Evolutionary conservation across 2,797 vertebrate genomes (phyloP).

Genomic region (Cottoperca gobio): DNA sequence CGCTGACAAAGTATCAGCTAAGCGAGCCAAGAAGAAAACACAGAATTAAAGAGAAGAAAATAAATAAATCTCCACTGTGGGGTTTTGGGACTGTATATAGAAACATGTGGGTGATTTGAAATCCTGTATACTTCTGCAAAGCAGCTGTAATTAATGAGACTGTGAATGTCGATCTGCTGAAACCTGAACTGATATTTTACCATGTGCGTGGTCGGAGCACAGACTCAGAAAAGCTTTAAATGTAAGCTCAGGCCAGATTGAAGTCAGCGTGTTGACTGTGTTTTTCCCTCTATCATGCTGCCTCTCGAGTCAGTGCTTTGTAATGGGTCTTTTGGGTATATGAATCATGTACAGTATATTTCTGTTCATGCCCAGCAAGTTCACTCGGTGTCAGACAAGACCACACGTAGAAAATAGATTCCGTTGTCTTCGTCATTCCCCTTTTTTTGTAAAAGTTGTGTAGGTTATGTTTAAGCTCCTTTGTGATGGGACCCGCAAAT

Average conservation of each 20-base stretch:
- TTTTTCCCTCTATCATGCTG: conserved; percentile 2
- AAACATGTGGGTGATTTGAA: conserved; percentile 65
- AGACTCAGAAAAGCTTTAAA: conserved; percentile 5
- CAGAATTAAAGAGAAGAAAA: conserved; percentile 76
- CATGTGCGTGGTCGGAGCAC: conserved; percentile 1
- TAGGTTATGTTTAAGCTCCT: conserved; percentile 3
- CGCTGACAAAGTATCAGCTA: conserved; percentile 83
- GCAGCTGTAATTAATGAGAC: conserved; percentile 72
- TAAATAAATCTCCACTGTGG: conserved; percentile 58
- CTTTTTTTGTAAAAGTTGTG: conserved; percentile 13
- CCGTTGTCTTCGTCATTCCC: conserved; percentile 12
- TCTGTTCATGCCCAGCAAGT: conserved; percentile 20
- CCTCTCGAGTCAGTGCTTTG: conserved; percentile 10
- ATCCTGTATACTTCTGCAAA: conserved; percentile 51
- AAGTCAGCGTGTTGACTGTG: conserved; percentile 4
- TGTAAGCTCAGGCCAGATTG: conserved; percentile 14
- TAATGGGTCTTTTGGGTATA: conserved; percentile 30
- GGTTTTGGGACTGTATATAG: conserved; percentile 49
- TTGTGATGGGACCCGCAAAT: background rate
- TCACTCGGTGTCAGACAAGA: conserved; percentile 25
- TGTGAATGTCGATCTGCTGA: conserved; percentile 57
- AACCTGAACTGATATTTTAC: conserved; percentile 34
- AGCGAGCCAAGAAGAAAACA: conserved; percentile 74
- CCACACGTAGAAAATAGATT: conserved; percentile 18
- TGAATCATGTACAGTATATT: conserved; percentile 40